Evolutionary conservation across 2,797 vertebrate species (phyloP).

Genomic region (Merluccius polli): DNA sequence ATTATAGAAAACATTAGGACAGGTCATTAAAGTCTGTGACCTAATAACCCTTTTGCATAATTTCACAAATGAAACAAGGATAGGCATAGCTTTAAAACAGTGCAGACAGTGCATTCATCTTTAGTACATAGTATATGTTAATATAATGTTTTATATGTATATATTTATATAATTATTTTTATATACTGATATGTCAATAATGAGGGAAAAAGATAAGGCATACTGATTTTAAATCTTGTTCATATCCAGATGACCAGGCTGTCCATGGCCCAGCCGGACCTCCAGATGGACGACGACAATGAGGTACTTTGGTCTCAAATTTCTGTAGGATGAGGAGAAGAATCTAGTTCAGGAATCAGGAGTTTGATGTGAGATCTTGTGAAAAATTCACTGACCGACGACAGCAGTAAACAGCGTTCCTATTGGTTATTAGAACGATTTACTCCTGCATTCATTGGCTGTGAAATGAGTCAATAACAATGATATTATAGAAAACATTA

Average conservation of each 20-base stretch:
- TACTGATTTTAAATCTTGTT: slow-evolving; percentile 2
- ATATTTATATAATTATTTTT: too few species aligned
- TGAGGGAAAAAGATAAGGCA: neutral
- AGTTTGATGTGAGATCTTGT: neutral
- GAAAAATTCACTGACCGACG: too few species aligned
- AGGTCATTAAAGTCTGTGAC: too few species aligned
- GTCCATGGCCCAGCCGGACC: slow-evolving; percentile 13
- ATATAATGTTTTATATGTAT: too few species aligned
- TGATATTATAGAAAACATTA: neutral
- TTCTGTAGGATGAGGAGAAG: neutral
- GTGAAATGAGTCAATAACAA: neutral
- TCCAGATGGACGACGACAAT: slow-evolving; percentile 16
- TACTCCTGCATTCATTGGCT: neutral
- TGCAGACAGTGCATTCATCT: too few species aligned
- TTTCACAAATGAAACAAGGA: too few species aligned
- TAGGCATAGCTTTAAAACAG: too few species aligned
- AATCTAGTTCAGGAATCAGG: neutral
- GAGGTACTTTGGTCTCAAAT: slow-evolving; percentile 32
- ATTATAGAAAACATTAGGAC: too few species aligned
- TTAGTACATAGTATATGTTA: too few species aligned
- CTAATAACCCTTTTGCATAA: too few species aligned
- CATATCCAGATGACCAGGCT: slow-evolving; percentile 8
- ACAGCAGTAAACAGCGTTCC: too few species aligned
- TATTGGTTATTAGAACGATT: neutral
- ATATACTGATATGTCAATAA: too few species aligned